Conservation (phyloP, 2,888 invertebrate species). For the Drosophila hawaiiensis region DNA sequence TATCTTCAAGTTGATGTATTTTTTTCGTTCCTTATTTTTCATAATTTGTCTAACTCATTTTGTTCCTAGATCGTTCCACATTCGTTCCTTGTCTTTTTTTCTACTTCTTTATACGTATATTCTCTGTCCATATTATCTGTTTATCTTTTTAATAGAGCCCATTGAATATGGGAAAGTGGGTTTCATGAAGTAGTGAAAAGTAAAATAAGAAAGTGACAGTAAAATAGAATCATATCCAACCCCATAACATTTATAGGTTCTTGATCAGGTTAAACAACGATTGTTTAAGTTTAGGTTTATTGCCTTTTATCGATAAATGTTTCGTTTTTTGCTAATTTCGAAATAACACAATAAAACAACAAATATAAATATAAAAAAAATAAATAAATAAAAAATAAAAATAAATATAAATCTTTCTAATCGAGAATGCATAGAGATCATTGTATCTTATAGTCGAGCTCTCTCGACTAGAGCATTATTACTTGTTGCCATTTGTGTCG, state of each 20-base stretch:
- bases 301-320: neutral
- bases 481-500: neutral
- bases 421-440: neutral
- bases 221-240: neutral
- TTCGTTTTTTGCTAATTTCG: neutral
- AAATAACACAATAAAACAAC: neutral
- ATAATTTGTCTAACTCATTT: neutral
- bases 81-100: neutral
- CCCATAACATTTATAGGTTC: neutral
- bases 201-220: neutral
- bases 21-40: neutral
- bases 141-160: neutral
- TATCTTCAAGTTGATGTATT: neutral
- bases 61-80: neutral
- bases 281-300: neutral
- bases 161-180: too few species aligned
- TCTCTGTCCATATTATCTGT: neutral
- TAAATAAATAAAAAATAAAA: too few species aligned
- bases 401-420: neutral
- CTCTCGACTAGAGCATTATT: neutral
- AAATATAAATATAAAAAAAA: neutral
- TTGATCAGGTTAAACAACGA: neutral
- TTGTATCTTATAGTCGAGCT: neutral
- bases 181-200: neutral
- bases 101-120: neutral